Percentiles rank a stretch among this genome's conserved stretches.
These are phyloP conservation scores for Aphaenogaster rudis DNA, from an alignment of 1,140 invertebrate genomes.

Conservation along the genomic window DNA sequence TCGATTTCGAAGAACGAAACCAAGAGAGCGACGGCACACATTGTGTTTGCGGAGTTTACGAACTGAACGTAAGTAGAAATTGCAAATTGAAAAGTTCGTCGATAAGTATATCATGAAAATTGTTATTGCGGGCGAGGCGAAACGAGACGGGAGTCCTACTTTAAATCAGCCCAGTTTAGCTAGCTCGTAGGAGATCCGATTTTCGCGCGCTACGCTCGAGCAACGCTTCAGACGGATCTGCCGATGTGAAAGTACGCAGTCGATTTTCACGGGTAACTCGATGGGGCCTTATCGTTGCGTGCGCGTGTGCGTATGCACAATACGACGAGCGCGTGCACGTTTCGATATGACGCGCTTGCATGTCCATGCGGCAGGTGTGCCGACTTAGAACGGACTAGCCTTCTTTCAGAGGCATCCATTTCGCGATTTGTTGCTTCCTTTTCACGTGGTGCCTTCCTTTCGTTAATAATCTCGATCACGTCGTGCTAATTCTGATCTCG, in stretches of 20 bases:
- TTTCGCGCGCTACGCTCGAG: conserved; percentile 81
- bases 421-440: conserved; percentile 69
- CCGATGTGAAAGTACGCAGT: conserved; percentile 80
- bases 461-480: conserved; percentile 71
- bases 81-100: conserved; percentile 1
- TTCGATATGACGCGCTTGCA: conserved; percentile 59
- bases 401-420: conserved; percentile 65
- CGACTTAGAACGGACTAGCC: conserved; percentile 67
- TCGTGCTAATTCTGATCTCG: conserved; percentile 57
- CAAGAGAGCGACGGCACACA: conserved; percentile 30
- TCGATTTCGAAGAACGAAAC: conserved; percentile 76
- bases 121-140: conserved; percentile 66
- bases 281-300: conserved; percentile 6
- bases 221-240: conserved; percentile 73
- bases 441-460: conserved; percentile 70
- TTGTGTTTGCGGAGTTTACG: background rate
- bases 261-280: conserved; percentile 72
- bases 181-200: conserved; percentile 75
- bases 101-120: conserved; percentile 47
- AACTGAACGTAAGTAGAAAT: background rate
- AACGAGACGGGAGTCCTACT: conserved; percentile 76
- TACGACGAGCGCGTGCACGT: conserved; percentile 13
- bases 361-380: conserved; percentile 65
- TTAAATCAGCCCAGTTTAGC: conserved; percentile 80
- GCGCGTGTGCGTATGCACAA: background rate